Conservation (phyloP, 2,113 vertebrate genomes). For the Barnardius zonarius region DNA sequence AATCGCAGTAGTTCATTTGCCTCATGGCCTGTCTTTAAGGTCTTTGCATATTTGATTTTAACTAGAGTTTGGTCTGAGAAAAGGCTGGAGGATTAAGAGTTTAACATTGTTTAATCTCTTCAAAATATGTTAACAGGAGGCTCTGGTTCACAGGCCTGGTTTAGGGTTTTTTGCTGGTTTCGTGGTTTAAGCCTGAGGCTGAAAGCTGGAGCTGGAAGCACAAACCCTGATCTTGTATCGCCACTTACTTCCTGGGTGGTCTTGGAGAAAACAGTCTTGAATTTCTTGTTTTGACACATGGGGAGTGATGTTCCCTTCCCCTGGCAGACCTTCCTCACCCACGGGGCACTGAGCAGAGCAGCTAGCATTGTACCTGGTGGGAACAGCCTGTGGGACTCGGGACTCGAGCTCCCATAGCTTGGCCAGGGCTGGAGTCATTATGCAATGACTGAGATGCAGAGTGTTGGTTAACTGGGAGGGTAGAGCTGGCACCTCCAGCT, state of each 20-base stretch:
- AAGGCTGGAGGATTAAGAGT: constrained; percentile 11
- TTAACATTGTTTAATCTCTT: constrained; percentile 8
- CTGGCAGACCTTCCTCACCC: neutral
- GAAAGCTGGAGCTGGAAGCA: neutral
- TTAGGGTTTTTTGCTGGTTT: neutral
- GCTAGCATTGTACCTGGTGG: accelerated
- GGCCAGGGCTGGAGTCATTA: neutral
- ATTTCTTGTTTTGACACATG: neutral
- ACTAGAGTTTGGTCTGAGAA: neutral
- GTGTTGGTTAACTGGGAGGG: neutral
- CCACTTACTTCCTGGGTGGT: constrained; percentile 9
- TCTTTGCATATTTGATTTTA: constrained; percentile 8
- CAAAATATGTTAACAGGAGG: neutral
- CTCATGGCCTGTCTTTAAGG: neutral
- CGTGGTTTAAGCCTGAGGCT: neutral
- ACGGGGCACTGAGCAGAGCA: neutral
- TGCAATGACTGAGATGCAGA: accelerated
- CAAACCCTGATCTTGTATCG: neutral
- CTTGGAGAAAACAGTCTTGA: neutral
- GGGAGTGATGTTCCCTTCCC: neutral
- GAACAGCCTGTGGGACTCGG: neutral
- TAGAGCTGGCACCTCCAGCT: neutral
- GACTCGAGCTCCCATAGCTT: neutral
- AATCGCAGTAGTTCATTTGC: neutral
- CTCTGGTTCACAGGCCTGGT: neutral